Percentiles rank a stretch among this genome's conserved stretches.
phyloP scores from a whole-genome alignment of 2,797 vertebrate species.

The Gadopsis bispinosus region DNA sequence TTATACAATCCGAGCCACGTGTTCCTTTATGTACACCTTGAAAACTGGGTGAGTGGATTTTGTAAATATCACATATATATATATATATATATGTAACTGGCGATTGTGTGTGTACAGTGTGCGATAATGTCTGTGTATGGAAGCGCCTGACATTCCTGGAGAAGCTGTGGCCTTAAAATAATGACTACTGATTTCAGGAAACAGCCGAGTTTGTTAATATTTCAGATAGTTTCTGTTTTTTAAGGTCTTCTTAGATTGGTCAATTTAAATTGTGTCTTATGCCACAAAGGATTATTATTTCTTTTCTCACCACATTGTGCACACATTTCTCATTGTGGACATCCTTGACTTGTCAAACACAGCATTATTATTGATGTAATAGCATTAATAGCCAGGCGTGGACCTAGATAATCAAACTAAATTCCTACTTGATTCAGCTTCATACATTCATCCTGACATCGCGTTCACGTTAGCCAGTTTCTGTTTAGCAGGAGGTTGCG shows the following conservation, averaged over 20 bases:
- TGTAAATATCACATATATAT: constrained; percentile 37
- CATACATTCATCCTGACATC: not conserved
- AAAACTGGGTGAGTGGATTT: constrained; percentile 3
- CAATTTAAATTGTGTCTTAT: not conserved
- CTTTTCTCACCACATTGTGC: not conserved
- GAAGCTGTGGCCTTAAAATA: constrained; percentile 49
- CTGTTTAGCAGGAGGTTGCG: not conserved
- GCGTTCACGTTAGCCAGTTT: not conserved
- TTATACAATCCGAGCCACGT: constrained; percentile 33
- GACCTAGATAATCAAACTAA: not conserved
- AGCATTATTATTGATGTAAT: not conserved
- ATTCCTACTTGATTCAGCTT: not conserved
- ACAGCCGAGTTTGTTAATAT: constrained; percentile 18
- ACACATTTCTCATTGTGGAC: not conserved
- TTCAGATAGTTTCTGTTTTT: not conserved
- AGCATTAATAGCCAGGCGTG: not conserved
- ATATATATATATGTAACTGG: constrained; percentile 26
- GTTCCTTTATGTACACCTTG: constrained; percentile 35
- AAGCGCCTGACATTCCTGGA: constrained; percentile 8
- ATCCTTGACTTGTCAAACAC: constrained; percentile 5
- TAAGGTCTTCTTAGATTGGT: not conserved
- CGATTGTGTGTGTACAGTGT: constrained; percentile 53
- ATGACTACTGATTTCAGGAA: constrained; percentile 22
- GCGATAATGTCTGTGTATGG: constrained; percentile 25
- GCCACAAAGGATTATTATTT: not conserved